These are phyloP conservation scores for Elgaria multicarinata DNA, from an alignment of 2,113 vertebrate genomes.

Conservation along the genomic window DNA sequence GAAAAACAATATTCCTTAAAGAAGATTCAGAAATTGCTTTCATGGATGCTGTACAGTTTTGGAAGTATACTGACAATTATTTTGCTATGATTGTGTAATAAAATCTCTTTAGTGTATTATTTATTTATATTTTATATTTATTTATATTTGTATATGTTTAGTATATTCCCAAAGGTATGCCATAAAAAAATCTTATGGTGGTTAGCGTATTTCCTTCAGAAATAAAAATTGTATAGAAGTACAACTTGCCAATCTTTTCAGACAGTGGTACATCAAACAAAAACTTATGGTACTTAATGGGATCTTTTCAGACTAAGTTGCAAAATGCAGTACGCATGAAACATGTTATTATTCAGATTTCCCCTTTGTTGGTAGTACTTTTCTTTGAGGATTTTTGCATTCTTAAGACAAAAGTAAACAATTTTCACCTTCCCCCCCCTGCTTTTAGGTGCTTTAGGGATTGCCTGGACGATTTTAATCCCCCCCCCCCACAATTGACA, in stretches of 20 bases:
- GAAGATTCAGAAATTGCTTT: slow-evolving; percentile 21
- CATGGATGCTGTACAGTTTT: background rate
- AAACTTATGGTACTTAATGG: slow-evolving; percentile 9
- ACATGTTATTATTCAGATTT: background rate
- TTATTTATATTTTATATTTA: slow-evolving; percentile 22
- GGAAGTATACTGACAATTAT: background rate
- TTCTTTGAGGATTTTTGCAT: slow-evolving; percentile 17
- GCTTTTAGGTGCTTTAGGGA: background rate
- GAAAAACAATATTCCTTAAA: slow-evolving; percentile 41
- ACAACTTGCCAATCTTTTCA: background rate
- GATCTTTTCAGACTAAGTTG: slow-evolving; percentile 21
- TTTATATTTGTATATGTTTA: slow-evolving; percentile 20
- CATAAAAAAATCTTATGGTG: slow-evolving; percentile 27
- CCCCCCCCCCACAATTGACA: slow-evolving; percentile 3
- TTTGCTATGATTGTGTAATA: slow-evolving; percentile 21
- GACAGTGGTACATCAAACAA: slow-evolving; percentile 14
- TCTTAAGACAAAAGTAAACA: background rate
- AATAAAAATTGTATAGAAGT: slow-evolving; percentile 25
- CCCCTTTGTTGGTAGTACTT: slow-evolving; percentile 22
- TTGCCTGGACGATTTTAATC: slow-evolving; percentile 30
- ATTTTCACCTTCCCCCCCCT: background rate
- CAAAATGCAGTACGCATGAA: slow-evolving; percentile 24
- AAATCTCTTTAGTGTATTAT: slow-evolving; percentile 33
- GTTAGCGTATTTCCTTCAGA: background rate
- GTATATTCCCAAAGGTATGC: slow-evolving; percentile 39